These are phyloP conservation scores for Hyperoplus immaculatus DNA, from an alignment of 2,797 vertebrate genomes.

Conservation along the genomic window DNA sequence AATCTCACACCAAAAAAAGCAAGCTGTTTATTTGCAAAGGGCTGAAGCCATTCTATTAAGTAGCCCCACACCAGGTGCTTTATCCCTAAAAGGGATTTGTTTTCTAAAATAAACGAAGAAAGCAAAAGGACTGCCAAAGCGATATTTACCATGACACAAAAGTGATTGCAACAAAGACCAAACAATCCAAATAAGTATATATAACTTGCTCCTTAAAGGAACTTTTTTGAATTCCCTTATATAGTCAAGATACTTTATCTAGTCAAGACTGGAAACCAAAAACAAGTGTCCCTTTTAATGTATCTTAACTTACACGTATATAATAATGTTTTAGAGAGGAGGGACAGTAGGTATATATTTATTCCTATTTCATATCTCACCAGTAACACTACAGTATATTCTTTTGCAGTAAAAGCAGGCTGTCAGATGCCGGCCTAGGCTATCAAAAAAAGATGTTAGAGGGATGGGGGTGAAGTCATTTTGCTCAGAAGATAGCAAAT, in stretches of 20 bases:
- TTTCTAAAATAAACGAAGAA: conserved; percentile 84
- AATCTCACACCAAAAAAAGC: conserved; percentile 90
- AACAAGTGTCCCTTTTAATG: conserved; percentile 20
- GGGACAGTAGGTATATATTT: background rate
- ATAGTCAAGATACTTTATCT: conserved; percentile 35
- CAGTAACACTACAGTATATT: conserved; percentile 10
- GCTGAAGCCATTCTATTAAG: conserved; percentile 95
- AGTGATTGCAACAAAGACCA: conserved; percentile 67
- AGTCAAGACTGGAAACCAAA: conserved; percentile 17
- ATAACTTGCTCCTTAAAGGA: conserved; percentile 31
- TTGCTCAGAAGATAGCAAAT: conserved; percentile 64
- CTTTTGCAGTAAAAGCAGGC: conserved; percentile 26
- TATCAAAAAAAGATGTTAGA: conserved; percentile 2
- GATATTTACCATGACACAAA: conserved; percentile 75
- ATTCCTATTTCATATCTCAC: conserved; percentile 5
- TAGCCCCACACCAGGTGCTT: conserved; percentile 89
- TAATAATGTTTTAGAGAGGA: background rate
- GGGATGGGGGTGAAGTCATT: conserved; percentile 23
- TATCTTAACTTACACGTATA: conserved; percentile 18
- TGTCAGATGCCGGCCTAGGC: conserved; percentile 24
- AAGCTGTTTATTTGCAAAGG: conserved; percentile 96
- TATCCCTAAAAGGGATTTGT: conserved; percentile 87
- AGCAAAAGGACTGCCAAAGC: conserved; percentile 73
- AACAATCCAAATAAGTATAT: conserved; percentile 65
- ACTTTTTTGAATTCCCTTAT: conserved; percentile 51